phyloP scores from a whole-genome alignment of 2,797 vertebrate species.

The Leptatherina wallacei region DNA sequence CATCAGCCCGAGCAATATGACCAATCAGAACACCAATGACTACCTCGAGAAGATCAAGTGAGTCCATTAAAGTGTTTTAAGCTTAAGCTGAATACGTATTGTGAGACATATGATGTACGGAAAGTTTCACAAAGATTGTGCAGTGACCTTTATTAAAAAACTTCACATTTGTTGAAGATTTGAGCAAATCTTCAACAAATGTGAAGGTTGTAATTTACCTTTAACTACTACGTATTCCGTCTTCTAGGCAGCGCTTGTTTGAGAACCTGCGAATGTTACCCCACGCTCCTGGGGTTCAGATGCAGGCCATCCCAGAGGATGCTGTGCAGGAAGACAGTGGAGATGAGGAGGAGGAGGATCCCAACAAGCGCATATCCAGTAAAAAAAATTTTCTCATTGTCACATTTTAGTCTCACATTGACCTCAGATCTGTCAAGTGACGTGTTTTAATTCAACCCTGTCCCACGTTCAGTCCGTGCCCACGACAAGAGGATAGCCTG shows the following conservation, averaged over 20 bases:
- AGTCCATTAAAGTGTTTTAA: constrained; percentile 20
- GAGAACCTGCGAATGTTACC: constrained; percentile 98
- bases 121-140: not conserved
- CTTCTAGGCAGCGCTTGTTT: constrained; percentile 89
- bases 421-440: not conserved
- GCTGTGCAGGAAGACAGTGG: constrained; percentile 95
- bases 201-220: not conserved
- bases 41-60: constrained; percentile 98
- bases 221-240: not conserved
- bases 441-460: not conserved
- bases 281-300: constrained; percentile 95
- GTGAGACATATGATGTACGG: not conserved
- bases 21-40: constrained; percentile 98
- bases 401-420: too few relatives aligned
- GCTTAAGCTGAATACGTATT: not conserved
- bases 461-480: constrained; percentile 86
- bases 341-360: constrained; percentile 93
- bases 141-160: not conserved
- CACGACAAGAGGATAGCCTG: constrained; percentile 97
- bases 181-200: not conserved
- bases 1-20: constrained; percentile 99
- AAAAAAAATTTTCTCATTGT: constrained; percentile 10
- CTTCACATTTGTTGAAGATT: not conserved
- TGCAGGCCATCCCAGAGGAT: constrained; percentile 96
- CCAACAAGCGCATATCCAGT: constrained; percentile 97